Percentiles rank a stretch among this genome's conserved stretches.
Conservation (phyloP, 1,140 invertebrate genomes). For the Brachionus rubens region DNA sequence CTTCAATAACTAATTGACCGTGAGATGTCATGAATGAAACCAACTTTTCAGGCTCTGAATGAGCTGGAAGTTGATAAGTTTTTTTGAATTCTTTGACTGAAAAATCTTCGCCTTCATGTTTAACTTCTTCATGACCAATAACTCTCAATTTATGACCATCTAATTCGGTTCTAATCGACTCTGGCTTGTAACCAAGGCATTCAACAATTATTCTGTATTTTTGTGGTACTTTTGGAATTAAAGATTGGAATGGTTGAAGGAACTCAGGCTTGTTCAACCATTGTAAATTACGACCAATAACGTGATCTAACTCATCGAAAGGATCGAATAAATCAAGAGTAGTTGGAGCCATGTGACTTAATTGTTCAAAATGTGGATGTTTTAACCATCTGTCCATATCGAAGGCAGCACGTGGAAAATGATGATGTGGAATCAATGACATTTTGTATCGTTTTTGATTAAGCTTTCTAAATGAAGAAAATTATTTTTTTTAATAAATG, state of each 20-base stretch:
- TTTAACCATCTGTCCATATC: conserved; percentile 43
- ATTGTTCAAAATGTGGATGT: conserved; percentile 29
- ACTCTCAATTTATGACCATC: conserved; percentile 39
- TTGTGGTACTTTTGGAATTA: conserved; percentile 31
- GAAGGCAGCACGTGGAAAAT: conserved; percentile 30
- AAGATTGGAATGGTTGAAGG: conserved; percentile 3
- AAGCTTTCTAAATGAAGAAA: background rate
- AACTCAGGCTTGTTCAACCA: conserved; percentile 44
- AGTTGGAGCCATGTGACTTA: conserved; percentile 25
- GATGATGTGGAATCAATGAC: conserved; percentile 40
- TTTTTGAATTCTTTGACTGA: conserved; percentile 38
- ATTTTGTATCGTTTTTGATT: background rate
- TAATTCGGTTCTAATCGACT: conserved; percentile 32
- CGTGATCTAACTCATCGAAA: conserved; percentile 39
- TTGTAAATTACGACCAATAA: conserved; percentile 31
- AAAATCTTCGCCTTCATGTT: conserved; percentile 43
- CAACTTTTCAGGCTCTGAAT: conserved; percentile 23
- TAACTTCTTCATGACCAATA: conserved; percentile 7
- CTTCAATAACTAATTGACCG: conserved; percentile 41
- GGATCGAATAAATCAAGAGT: conserved; percentile 45
- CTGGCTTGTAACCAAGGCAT: conserved; percentile 19
- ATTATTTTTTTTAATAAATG: background rate
- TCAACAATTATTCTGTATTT: conserved; percentile 44
- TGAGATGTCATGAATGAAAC: conserved; percentile 32
- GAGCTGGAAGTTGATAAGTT: conserved; percentile 39